These are phyloP conservation scores for Helicorthomorpha holstii DNA, from an alignment of 1,140 invertebrate species.

Conservation along the genomic window DNA sequence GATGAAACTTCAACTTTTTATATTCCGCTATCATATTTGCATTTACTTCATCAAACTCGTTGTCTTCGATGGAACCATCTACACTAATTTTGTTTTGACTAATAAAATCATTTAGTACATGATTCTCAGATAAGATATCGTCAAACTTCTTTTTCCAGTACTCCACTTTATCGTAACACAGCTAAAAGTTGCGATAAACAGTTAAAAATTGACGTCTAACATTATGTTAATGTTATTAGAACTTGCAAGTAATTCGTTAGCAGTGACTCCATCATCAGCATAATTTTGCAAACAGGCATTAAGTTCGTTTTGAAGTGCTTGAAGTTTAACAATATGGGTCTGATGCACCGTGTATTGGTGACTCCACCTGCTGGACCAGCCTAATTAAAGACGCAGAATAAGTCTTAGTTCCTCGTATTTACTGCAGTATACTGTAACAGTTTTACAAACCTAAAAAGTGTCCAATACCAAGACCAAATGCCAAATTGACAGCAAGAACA, in stretches of 20 bases:
- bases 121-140: slow-evolving; percentile 8
- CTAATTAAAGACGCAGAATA: neutral
- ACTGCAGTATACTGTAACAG: neutral
- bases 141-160: slow-evolving; percentile 8
- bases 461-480: slow-evolving; percentile 11
- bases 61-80: neutral
- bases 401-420: neutral
- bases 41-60: slow-evolving; percentile 1
- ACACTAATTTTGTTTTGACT: neutral
- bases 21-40: slow-evolving; percentile 7
- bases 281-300: slow-evolving; percentile 7
- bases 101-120: slow-evolving; percentile 7
- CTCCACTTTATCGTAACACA: slow-evolving; percentile 4
- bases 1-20: slow-evolving; percentile 8
- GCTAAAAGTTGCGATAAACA: neutral
- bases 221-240: neutral
- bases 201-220: neutral
- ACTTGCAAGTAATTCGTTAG: neutral
- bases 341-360: slow-evolving; percentile 6
- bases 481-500: slow-evolving; percentile 6
- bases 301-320: slow-evolving; percentile 13
- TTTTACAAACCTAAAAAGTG: slow-evolving; percentile 9
- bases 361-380: slow-evolving; percentile 9
- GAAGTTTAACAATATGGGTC: slow-evolving; percentile 11
- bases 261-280: neutral